Evolutionary conservation across 2,888 invertebrate genomes (phyloP).

Genomic region (Cephus pygmeus): DNA sequence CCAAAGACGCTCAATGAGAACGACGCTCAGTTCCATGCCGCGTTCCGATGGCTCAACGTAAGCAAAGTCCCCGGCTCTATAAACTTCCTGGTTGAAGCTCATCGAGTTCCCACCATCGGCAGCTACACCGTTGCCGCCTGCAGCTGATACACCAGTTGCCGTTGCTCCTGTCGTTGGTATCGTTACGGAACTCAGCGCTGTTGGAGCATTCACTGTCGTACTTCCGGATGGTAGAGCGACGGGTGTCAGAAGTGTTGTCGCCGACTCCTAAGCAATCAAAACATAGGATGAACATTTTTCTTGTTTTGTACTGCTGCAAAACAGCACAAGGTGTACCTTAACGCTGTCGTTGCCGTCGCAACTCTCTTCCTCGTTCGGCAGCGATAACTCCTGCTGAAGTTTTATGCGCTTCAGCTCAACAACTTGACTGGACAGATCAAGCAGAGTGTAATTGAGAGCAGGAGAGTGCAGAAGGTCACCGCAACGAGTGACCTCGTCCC

Average conservation of each 20-base stretch:
- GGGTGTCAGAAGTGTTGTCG: background rate
- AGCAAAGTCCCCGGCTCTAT: conserved; percentile 90
- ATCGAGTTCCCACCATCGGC: conserved; percentile 72
- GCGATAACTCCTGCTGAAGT: conserved; percentile 72
- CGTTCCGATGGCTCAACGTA: conserved; percentile 80
- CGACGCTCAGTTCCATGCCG: conserved; percentile 80
- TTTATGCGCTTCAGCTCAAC: conserved; percentile 83
- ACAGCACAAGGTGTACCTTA: conserved; percentile 43
- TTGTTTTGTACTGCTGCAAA: background rate
- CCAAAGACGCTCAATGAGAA: conserved; percentile 91
- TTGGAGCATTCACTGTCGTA: background rate
- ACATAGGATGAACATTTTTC: background rate
- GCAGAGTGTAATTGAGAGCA: conserved; percentile 83
- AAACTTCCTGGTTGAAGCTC: conserved; percentile 81
- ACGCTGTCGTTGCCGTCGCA: conserved; percentile 59
- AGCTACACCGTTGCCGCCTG: background rate
- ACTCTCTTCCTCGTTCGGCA: conserved; percentile 80
- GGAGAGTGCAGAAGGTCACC: conserved; percentile 86
- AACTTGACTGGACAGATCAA: conserved; percentile 80
- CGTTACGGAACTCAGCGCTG: background rate
- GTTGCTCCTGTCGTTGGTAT: background rate
- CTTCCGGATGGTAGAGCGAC: background rate
- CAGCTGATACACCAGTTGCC: background rate
- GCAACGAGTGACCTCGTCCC: conserved; percentile 79
- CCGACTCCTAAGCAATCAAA: background rate